Percentiles rank a stretch among this genome's conserved stretches.
Evolutionary conservation across 53 echinoderm and acorn worm genomes (phyloP).

Genomic region (Patiria pectinifera): DNA sequence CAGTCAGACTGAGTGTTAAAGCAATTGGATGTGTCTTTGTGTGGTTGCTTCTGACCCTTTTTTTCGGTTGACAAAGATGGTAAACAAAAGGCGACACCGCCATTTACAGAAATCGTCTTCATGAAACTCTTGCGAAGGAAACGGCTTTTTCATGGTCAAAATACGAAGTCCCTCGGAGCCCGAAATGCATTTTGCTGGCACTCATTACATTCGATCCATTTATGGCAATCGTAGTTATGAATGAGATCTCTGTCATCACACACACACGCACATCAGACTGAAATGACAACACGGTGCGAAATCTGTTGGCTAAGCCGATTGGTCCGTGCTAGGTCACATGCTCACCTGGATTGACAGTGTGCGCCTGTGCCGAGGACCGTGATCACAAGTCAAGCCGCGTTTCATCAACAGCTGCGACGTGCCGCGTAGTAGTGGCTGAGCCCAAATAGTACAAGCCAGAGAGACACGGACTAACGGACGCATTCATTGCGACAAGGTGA

Average conservation of each 20-base stretch:
- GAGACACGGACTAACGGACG: constrained; percentile 23
- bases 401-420: constrained; percentile 46
- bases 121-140: neutral
- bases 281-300: constrained; percentile 48
- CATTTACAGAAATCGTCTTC: neutral
- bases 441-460: constrained; percentile 36
- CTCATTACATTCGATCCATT: constrained; percentile 36
- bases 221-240: constrained; percentile 46
- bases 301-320: constrained; percentile 30
- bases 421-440: constrained; percentile 1
- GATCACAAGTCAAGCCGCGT: constrained; percentile 35
- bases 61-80: too few species aligned
- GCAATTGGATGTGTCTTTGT: too few species aligned
- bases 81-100: too few species aligned
- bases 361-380: constrained; percentile 23
- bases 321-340: constrained; percentile 49
- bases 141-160: neutral
- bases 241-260: constrained; percentile 34
- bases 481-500: constrained; percentile 45
- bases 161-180: neutral
- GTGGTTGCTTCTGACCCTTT: too few species aligned
- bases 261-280: neutral
- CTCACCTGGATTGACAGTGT: constrained; percentile 2
- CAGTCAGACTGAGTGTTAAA: too few species aligned
- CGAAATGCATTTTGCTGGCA: neutral